phyloP scores from a whole-genome alignment of 2,113 vertebrate genomes.

The Heteronetta atricapilla region DNA sequence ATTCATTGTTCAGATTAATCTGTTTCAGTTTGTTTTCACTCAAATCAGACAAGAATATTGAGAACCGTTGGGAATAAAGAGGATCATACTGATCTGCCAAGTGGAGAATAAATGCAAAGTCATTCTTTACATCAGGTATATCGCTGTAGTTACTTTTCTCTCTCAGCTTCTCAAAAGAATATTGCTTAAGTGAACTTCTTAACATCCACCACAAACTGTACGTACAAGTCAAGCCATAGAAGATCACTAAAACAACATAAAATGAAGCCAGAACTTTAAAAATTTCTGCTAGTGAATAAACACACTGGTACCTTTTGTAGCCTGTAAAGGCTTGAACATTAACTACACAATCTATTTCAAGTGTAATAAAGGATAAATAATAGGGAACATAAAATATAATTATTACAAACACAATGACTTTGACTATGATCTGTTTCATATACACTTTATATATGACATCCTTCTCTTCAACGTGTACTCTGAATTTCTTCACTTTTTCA shows the following conservation, averaged over 20 bases:
- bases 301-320: constrained; percentile 84
- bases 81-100: constrained; percentile 86
- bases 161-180: constrained; percentile 84
- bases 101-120: constrained; percentile 88
- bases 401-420: constrained; percentile 80
- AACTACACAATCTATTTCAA: constrained; percentile 81
- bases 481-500: constrained; percentile 86
- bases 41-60: constrained; percentile 84
- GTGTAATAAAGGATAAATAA: constrained; percentile 79
- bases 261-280: constrained; percentile 84
- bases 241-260: constrained; percentile 80
- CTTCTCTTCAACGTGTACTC: constrained; percentile 83
- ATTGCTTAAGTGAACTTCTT: constrained; percentile 84
- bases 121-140: constrained; percentile 85
- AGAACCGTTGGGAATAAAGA: constrained; percentile 85
- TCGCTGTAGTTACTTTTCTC: constrained; percentile 87
- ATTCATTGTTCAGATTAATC: constrained; percentile 84
- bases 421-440: constrained; percentile 85
- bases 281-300: constrained; percentile 83
- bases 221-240: constrained; percentile 84
- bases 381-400: constrained; percentile 83
- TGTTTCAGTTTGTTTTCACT: constrained; percentile 86
- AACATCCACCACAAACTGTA: constrained; percentile 87
- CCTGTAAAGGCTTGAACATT: constrained; percentile 83
- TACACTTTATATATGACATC: constrained; percentile 84